phyloP scores from a whole-genome alignment of 2,888 invertebrate genomes.

The Nemoura dubitans region DNA sequence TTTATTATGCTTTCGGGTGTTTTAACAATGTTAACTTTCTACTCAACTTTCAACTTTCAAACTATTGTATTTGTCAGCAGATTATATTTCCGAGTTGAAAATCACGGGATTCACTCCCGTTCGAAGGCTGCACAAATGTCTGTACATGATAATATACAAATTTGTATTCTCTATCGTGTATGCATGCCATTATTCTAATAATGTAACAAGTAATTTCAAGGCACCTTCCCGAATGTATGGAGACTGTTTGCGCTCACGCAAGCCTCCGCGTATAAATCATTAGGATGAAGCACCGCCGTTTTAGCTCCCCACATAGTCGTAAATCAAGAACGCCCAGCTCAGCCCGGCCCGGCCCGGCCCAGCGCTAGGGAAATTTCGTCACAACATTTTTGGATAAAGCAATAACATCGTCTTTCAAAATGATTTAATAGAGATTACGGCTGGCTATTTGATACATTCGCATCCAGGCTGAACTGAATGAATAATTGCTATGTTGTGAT shows the following conservation, averaged over 20 bases:
- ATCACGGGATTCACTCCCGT: background rate
- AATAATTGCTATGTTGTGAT: background rate
- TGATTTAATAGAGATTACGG: slow-evolving; percentile 36
- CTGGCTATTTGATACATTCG: slow-evolving; percentile 10
- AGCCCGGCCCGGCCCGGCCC: too few relatives aligned
- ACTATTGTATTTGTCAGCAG: background rate
- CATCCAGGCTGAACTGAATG: background rate
- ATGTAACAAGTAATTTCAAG: slow-evolving; percentile 29
- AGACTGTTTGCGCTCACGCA: slow-evolving; percentile 27
- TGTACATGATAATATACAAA: background rate
- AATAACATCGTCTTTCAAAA: slow-evolving; percentile 36
- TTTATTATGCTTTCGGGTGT: background rate
- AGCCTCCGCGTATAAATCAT: slow-evolving; percentile 23
- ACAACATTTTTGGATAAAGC: slow-evolving; percentile 40
- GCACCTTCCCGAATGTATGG: slow-evolving; percentile 28
- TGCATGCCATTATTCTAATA: slow-evolving; percentile 35
- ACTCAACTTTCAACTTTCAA: background rate
- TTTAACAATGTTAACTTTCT: background rate
- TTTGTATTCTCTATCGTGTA: slow-evolving; percentile 31
- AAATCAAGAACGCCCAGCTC: slow-evolving; percentile 26
- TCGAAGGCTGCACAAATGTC: background rate
- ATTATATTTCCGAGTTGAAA: background rate
- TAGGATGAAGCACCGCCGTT: slow-evolving; percentile 16
- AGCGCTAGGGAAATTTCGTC: slow-evolving; percentile 35
- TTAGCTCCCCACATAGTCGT: slow-evolving; percentile 25